phyloP scores from a whole-genome alignment of 2,113 vertebrate species.

The Addax nasomaculatus region DNA sequence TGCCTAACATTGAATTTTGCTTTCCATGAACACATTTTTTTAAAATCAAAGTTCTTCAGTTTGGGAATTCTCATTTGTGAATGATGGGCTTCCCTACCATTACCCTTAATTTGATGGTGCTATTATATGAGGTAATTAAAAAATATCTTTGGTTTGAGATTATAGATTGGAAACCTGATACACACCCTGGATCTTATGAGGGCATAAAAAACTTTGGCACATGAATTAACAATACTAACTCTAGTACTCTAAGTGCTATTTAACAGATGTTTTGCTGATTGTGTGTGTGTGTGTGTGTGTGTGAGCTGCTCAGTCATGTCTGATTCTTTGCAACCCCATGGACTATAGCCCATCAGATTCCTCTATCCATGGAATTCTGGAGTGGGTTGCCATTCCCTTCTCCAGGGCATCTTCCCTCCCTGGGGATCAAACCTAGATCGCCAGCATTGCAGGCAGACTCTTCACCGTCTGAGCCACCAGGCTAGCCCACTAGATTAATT shows the following conservation, averaged over 20 bases:
- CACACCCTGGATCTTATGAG: neutral
- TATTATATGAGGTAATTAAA: constrained; percentile 3
- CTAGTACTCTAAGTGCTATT: neutral
- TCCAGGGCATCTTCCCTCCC: neutral
- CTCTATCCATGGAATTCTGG: neutral
- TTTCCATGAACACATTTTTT: neutral
- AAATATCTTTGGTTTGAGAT: constrained; percentile 40
- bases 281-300: neutral
- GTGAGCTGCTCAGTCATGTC: neutral
- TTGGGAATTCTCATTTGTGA: constrained; percentile 10
- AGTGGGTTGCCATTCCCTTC: neutral
- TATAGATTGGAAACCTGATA: neutral
- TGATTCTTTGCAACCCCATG: neutral
- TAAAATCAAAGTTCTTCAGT: neutral
- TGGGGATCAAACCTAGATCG: neutral
- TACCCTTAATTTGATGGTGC: neutral
- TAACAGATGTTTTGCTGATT: neutral
- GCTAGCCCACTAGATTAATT: neutral
- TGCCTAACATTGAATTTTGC: neutral
- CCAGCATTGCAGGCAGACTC: neutral
- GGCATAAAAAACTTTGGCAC: neutral
- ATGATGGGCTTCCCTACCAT: neutral
- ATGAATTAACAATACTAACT: neutral
- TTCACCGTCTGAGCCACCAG: neutral
- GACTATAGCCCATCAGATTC: neutral